Evolutionary conservation across 2,797 vertebrate genomes (phyloP).

Genomic region (Tympanoctomys barrerae): DNA sequence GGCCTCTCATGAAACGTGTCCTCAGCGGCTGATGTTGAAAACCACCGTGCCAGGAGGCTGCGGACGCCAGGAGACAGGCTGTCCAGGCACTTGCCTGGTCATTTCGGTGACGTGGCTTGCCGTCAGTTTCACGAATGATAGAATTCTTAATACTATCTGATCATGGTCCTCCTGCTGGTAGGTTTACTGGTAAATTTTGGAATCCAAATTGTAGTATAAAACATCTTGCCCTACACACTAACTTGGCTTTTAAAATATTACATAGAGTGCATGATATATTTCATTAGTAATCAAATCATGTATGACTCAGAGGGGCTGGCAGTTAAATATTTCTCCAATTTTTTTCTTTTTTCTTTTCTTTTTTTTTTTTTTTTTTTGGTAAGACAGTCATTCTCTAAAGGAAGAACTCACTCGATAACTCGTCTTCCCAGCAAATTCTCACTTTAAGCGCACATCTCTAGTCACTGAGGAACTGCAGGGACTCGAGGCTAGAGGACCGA

Average conservation of each 20-base stretch:
- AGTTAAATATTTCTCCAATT: neutral
- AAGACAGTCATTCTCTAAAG: neutral
- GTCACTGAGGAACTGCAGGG: neutral
- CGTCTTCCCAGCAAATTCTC: conserved; percentile 18
- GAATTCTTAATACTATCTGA: neutral
- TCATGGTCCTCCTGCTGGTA: neutral
- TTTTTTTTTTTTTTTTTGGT: neutral
- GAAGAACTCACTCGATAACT: neutral
- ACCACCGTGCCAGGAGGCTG: neutral
- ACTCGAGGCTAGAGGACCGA: neutral
- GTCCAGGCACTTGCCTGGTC: neutral
- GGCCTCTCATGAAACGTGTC: conserved; percentile 21
- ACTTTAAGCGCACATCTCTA: neutral
- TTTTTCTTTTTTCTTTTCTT: no score
- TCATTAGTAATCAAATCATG: conserved; percentile 33
- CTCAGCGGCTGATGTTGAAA: conserved; percentile 23
- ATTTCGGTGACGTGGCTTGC: neutral
- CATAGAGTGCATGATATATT: neutral
- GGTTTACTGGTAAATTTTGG: neutral
- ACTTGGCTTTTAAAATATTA: neutral
- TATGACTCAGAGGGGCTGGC: conserved; percentile 1
- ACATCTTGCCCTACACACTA: neutral
- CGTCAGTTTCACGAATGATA: neutral
- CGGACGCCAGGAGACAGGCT: neutral
- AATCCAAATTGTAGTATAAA: neutral